Conservation (phyloP, 2,888 invertebrate species). For the Drosophila birchii region DNA sequence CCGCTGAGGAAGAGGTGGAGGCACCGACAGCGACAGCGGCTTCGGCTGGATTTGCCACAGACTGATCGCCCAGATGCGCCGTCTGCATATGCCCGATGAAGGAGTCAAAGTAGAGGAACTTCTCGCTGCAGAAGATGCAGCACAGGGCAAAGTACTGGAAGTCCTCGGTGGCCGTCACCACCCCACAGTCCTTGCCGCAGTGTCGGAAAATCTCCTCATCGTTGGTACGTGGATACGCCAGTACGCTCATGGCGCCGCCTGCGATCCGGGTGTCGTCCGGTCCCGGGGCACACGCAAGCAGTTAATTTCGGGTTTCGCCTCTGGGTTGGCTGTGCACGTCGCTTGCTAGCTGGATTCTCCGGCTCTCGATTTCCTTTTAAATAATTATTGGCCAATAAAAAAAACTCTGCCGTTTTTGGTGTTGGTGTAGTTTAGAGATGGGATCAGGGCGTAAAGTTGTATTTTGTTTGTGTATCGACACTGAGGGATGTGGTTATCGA, state of each 20-base stretch:
- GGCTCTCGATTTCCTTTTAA: constrained; percentile 22
- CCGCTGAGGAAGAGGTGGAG: background rate
- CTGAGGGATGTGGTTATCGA: constrained; percentile 18
- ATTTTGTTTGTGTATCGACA: constrained; percentile 54
- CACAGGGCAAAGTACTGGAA: constrained; percentile 81
- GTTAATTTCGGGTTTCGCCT: constrained; percentile 7
- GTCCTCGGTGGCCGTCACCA: constrained; percentile 81
- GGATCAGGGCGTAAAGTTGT: constrained; percentile 36
- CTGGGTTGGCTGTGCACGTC: constrained; percentile 34
- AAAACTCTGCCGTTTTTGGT: constrained; percentile 64
- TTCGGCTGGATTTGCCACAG: constrained; percentile 7
- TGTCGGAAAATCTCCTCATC: constrained; percentile 81
- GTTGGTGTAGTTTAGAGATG: constrained; percentile 63
- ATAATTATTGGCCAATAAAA: constrained; percentile 56
- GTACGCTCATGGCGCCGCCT: constrained; percentile 76
- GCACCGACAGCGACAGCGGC: background rate
- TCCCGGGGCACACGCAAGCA: constrained; percentile 1
- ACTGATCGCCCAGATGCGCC: constrained; percentile 60
- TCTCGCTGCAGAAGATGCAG: constrained; percentile 78
- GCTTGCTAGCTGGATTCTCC: constrained; percentile 45
- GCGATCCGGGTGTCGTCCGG: constrained; percentile 3
- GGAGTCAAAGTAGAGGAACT: constrained; percentile 82
- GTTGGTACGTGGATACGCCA: constrained; percentile 80
- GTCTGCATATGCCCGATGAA: constrained; percentile 82
- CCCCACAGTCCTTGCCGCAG: constrained; percentile 81